Percentiles rank a stretch among this genome's conserved stretches.
phyloP scores from a whole-genome alignment of 92 coral and sea anemone genomes.

The Bergia sp. region DNA sequence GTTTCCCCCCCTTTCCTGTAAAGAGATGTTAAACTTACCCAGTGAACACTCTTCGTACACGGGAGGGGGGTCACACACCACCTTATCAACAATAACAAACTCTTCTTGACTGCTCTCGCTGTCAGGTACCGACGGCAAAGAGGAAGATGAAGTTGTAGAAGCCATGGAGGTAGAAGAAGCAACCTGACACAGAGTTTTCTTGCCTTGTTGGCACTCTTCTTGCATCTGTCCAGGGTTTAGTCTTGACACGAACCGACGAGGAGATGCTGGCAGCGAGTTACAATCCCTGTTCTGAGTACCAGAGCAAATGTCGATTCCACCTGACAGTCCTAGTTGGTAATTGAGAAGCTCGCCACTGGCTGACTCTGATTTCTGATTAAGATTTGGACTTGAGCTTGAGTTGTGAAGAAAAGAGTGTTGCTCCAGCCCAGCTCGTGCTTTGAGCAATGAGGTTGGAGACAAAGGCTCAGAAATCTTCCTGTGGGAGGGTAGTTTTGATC shows the following conservation, averaged over 20 bases:
- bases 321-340: conserved; percentile 1
- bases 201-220: conserved; percentile 5
- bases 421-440: conserved; percentile 46
- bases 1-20: too few species aligned
- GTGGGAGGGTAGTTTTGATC: neutral
- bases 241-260: conserved; percentile 41
- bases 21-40: neutral
- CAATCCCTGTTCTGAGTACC: conserved; percentile 33
- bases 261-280: conserved; percentile 64
- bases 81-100: conserved; percentile 16
- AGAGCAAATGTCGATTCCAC: conserved; percentile 15
- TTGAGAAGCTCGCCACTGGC: neutral
- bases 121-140: conserved; percentile 45
- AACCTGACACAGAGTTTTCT: conserved; percentile 16
- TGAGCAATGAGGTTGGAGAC: conserved; percentile 38
- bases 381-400: conserved; percentile 65
- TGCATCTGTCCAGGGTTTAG: conserved; percentile 9
- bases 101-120: conserved; percentile 60
- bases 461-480: conserved; percentile 52
- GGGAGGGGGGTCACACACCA: conserved; percentile 42
- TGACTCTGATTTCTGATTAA: conserved; percentile 42
- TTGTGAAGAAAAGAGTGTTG: conserved; percentile 34
- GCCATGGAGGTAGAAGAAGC: neutral
- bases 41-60: conserved; percentile 39
- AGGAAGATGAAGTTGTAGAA: conserved; percentile 32